Percentiles rank a stretch among this genome's conserved stretches.
phyloP scores from a whole-genome alignment of 2,113 vertebrate species.

The Daubentonia madagascariensis region DNA sequence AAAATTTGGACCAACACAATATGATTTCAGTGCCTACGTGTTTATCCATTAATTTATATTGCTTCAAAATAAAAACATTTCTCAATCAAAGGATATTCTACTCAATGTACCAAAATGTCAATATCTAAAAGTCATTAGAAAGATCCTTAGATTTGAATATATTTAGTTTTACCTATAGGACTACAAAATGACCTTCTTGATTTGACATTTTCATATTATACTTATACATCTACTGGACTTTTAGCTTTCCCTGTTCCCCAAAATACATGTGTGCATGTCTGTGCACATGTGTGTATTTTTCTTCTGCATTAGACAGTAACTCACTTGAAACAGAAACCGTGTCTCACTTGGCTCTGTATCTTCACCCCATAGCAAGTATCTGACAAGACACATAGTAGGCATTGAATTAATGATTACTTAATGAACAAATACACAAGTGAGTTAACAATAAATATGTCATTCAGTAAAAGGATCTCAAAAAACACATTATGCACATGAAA shows the following conservation, averaged over 20 bases:
- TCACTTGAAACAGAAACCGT: not conserved
- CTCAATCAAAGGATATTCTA: not conserved
- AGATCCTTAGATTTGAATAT: not conserved
- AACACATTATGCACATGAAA: not conserved
- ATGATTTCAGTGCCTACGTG: not conserved
- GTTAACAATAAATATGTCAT: not conserved
- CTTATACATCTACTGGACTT: not conserved
- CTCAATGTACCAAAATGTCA: not conserved
- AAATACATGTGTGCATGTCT: not conserved
- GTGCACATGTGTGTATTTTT: not conserved
- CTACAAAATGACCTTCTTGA: not conserved
- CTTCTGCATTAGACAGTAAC: not conserved
- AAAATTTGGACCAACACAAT: not conserved
- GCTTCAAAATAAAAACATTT: not conserved
- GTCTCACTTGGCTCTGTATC: not conserved
- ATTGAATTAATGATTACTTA: not conserved
- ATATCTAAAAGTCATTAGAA: not conserved
- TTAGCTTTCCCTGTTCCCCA: not conserved
- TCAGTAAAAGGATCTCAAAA: not conserved
- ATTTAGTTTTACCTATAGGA: not conserved
- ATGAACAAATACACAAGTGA: not conserved
- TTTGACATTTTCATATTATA: not conserved
- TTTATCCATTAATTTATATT: not conserved
- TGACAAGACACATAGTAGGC: not conserved
- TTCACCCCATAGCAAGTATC: not conserved